Conservation (phyloP, 2,888 invertebrate genomes). For the Pedicia rivosa region DNA sequence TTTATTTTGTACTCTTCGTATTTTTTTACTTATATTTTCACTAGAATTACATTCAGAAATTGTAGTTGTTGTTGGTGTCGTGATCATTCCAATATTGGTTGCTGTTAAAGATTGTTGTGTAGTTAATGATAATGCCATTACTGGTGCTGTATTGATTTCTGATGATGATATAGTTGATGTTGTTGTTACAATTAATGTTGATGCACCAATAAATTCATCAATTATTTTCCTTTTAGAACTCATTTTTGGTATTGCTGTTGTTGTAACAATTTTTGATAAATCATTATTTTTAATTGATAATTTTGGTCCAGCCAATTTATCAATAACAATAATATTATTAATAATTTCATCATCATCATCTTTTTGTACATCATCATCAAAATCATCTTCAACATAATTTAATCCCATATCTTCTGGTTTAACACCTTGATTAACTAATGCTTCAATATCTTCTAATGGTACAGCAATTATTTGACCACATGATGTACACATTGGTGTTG, state of each 20-base stretch:
- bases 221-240: too few relatives aligned
- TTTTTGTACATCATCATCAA: conserved; percentile 3
- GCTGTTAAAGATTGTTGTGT: too few relatives aligned
- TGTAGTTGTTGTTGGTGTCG: too few relatives aligned
- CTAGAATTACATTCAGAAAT: too few relatives aligned
- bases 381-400: conserved; percentile 14
- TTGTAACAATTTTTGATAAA: neutral
- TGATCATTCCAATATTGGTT: too few relatives aligned
- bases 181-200: neutral
- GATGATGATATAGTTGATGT: neutral
- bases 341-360: neutral
- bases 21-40: conserved; percentile 20
- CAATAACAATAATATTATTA: neutral
- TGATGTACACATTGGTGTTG: conserved; percentile 54
- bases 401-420: conserved; percentile 33
- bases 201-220: too few relatives aligned
- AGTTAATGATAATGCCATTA: too few relatives aligned
- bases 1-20: conserved; percentile 32
- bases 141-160: neutral
- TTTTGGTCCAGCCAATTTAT: neutral
- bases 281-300: neutral
- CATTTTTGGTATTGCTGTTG: too few relatives aligned
- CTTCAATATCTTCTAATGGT: conserved; percentile 42
- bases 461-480: conserved; percentile 47
- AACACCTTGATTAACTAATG: conserved; percentile 41